Base-by-base conservation (phyloP, 2,797 vertebrate genomes). In the Sebastes jordani region DNA sequence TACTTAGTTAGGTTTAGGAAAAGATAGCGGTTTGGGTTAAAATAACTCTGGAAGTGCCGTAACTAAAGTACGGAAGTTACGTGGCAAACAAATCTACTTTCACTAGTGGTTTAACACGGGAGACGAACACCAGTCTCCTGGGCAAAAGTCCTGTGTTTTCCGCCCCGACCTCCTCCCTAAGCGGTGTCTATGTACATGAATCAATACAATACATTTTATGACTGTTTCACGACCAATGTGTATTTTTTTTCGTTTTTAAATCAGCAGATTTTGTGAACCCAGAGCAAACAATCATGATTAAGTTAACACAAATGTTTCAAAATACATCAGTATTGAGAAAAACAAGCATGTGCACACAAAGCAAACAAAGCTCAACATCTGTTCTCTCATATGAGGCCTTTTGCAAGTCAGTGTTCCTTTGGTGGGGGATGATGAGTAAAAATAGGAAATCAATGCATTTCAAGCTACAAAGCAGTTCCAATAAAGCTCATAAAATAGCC, bases 1-100 rank as follows among this genome's bases (percentile, higher is more conserved):
- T 42, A 14, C 23, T 25, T 25, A 3, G 23, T 25, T 3, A 25
- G 23, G 23, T 25, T 25, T 25, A 25, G 23, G 23, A 23, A 23
- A 5, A 42, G 13, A 42, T 3, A 0, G 0, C 0, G 42, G 42
- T 46, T 46, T 46, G 0, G 42, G 16, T 18, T 46, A 1, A 46
- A 46, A 46, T 1, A 18, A 46, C 42, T 18, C 42, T 18, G 18
- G 46, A 49, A 2, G 18, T 8, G 46, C 18, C 18, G 7, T 1
- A 49, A 49, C 46, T 49, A 2, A 20, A 49, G 7, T 49, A 49
- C 3, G 2, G 16, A 49, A 49, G 46, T 49, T 49, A 49, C 7
- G 18, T 20, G 7, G 3, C 46, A 49, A 20, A 46, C 7, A 46
- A 49, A 4, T 49, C 46, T 9, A 2, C 46, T 49, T 49, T 49